Evolutionary conservation across 2,888 invertebrate species (phyloP), one percentile per base, ranked within the genome.

Genomic region (Drymonia ruficornis): DNA sequence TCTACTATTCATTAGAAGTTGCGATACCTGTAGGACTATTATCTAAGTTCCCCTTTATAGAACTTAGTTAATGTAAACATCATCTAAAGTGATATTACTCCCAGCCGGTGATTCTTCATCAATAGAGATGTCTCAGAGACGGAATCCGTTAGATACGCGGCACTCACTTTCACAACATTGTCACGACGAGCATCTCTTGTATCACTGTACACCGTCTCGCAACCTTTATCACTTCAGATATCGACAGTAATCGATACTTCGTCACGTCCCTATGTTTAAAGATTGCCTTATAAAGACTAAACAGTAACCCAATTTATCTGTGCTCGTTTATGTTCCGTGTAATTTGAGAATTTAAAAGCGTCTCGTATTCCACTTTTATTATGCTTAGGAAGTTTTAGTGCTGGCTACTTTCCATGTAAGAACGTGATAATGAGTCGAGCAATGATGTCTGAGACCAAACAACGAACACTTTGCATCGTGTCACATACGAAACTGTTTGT

Each of bases 161-260:
- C 38, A n/a, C 18, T 55, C 44, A 70, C 70, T 68, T 70, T 68
- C 68, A 61, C 67, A 67, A 64, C 54, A 56, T 55, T 61, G 56
- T 70, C 70, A 67, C 67, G 70, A 64, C 53, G 47, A 62, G 19
- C 43, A 55, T 18, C 54, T 43, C 62, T 58, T 55, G 18, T 53
- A 59, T 67, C 64, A 54, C 48, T 52, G 48, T 36, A 52, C 42
- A 45, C 57, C 58, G 57, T 70, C 65, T 59, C 57, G 55, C 59
- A 70, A 69, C 47, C 18, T 51, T 56, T 52, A 59, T 58, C 55
- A 40, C 49, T 46, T 52, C 59, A 53, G 61, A 53, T 49, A 12
- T 43, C 29, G 36, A 12, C 29, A 50, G 15, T 43, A 53, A 58
- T 53, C 44, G 59, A 61, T 58, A 53, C 49, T 52, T 54, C 42